Conservation (phyloP, 2,797 vertebrate species). For the Lateolabrax maculatus region DNA sequence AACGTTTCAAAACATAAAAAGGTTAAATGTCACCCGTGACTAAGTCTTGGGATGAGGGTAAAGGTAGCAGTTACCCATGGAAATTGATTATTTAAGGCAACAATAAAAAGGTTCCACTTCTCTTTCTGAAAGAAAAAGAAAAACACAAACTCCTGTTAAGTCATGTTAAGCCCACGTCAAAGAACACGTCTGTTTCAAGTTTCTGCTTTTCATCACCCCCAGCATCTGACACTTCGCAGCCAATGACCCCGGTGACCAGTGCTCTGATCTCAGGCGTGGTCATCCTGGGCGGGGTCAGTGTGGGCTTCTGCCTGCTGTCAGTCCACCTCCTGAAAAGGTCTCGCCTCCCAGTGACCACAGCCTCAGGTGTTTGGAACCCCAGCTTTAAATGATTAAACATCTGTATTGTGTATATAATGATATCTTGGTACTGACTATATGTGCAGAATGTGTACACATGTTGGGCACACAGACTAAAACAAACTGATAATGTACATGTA, state of each 20-base stretch:
- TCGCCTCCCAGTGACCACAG: constrained; percentile 75
- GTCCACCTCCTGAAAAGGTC: constrained; percentile 89
- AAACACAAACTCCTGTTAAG: not conserved
- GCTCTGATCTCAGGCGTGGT: constrained; percentile 92
- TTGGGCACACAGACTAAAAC: constrained; percentile 1
- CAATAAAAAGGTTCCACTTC: not conserved
- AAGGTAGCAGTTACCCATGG: constrained; percentile 5
- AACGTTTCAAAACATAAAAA: not conserved
- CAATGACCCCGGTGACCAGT: constrained; percentile 89
- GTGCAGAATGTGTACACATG: constrained; percentile 5
- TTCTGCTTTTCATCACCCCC: constrained; percentile 59
- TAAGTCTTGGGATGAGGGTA: not conserved
- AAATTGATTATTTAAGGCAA: constrained; percentile 16
- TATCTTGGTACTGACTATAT: constrained; percentile 6
- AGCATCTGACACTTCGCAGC: constrained; percentile 80
- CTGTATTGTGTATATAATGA: constrained; percentile 3
- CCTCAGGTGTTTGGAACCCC: constrained; percentile 89
- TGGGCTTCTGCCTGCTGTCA: constrained; percentile 89
- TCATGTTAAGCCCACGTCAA: constrained; percentile 6
- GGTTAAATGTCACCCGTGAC: constrained; percentile 11
- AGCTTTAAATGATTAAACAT: constrained; percentile 87
- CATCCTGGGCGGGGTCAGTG: constrained; percentile 88
- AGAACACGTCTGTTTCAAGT: constrained; percentile 10
- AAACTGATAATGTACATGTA: not conserved
- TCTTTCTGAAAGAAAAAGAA: not conserved